Evolutionary conservation across 1,140 invertebrate species (phyloP).

Genomic region (Drosophila elegans): DNA sequence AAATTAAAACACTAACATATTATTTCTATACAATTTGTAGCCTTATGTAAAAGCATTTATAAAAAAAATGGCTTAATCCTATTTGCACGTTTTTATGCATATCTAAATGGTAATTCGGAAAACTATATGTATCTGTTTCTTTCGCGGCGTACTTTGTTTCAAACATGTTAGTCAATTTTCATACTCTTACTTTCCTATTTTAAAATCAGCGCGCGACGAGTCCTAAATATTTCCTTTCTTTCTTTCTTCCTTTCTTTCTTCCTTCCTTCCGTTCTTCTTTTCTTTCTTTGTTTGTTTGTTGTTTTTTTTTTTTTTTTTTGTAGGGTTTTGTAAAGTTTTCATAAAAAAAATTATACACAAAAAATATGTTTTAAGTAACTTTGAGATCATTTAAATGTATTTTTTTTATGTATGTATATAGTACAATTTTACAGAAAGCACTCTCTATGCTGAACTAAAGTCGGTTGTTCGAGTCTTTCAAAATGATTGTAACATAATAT

Average conservation of each 20-base stretch:
- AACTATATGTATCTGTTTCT: slow-evolving; percentile 35
- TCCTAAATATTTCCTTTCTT: slow-evolving; percentile 21
- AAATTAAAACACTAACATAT: slow-evolving; percentile 11
- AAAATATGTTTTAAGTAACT: slow-evolving; percentile 81
- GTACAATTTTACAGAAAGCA: slow-evolving; percentile 51
- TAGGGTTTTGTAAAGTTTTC: slow-evolving; percentile 26
- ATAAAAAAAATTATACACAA: slow-evolving; percentile 70
- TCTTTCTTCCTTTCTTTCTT: too few species aligned
- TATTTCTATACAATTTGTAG: slow-evolving; percentile 14
- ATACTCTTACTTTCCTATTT: slow-evolving; percentile 27
- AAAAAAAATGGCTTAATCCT: slow-evolving; percentile 10
- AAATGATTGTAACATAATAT: slow-evolving; percentile 19
- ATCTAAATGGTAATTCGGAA: slow-evolving; percentile 26
- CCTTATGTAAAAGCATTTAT: slow-evolving; percentile 1
- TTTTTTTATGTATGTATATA: slow-evolving; percentile 68
- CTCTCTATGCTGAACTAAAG: slow-evolving; percentile 29
- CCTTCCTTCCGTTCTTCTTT: background rate
- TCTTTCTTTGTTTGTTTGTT: background rate
- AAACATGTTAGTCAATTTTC: slow-evolving; percentile 12
- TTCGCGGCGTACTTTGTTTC: slow-evolving; percentile 28
- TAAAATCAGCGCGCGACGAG: slow-evolving; percentile 34
- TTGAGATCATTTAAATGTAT: slow-evolving; percentile 84
- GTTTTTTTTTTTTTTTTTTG: slow-evolving; percentile 18
- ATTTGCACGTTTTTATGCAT: slow-evolving; percentile 15
- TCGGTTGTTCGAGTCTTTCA: slow-evolving; percentile 13